These are phyloP conservation scores for Nymphalis urticae DNA, from an alignment of 2,888 invertebrate species.

Conservation along the genomic window DNA sequence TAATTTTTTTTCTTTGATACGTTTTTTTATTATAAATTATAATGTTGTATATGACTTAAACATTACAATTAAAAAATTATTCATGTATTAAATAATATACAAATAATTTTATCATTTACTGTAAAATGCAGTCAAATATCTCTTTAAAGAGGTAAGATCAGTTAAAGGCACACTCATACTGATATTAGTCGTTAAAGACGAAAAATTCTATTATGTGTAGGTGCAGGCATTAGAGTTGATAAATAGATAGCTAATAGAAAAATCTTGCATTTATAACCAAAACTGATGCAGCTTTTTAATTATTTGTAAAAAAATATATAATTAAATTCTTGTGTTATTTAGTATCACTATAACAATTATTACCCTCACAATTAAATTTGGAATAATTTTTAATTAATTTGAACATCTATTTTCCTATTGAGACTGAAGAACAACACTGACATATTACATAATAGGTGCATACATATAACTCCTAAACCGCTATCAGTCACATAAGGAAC, in stretches of 20 bases:
- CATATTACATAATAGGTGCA: no score
- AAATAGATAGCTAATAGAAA: not conserved
- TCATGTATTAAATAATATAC: not conserved
- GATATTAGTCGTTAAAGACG: no score
- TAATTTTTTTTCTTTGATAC: no score
- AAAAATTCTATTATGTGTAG: not conserved
- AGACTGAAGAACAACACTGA: no score
- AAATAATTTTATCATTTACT: not conserved
- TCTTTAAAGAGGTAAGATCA: not conserved
- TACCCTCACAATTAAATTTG: not conserved
- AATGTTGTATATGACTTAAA: not conserved
- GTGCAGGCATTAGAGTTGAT: not conserved
- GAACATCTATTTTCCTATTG: no score
- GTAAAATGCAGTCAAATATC: constrained; percentile 2
- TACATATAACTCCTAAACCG: no score
- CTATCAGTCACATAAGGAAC: not conserved
- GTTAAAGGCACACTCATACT: constrained; percentile 5
- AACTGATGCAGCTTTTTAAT: no score
- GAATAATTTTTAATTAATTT: not conserved
- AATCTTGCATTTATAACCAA: no score
- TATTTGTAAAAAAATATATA: no score
- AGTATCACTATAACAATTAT: not conserved
- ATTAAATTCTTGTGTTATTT: not conserved
- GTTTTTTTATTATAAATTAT: not conserved
- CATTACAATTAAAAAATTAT: not conserved